Conservation (phyloP, 2,888 invertebrate species). For the Gymnocheta viridis region DNA sequence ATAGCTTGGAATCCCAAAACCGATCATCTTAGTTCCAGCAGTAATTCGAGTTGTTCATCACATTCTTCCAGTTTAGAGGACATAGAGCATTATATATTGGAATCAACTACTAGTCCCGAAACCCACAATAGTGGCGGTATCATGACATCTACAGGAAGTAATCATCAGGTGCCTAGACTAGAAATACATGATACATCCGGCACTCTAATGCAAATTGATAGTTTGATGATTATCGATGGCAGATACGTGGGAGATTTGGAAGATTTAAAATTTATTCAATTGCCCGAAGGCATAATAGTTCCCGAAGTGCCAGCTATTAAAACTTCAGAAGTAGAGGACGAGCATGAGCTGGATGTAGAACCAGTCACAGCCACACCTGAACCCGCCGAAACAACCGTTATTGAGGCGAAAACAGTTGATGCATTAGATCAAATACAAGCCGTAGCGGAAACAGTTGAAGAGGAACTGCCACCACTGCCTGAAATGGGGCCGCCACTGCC, state of each 20-base stretch:
- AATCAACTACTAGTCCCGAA: slow-evolving; percentile 82
- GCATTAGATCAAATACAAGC: background rate
- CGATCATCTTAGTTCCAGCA: slow-evolving; percentile 82
- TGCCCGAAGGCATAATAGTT: slow-evolving; percentile 80
- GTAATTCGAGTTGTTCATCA: slow-evolving; percentile 80
- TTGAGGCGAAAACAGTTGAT: slow-evolving; percentile 72
- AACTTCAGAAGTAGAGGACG: slow-evolving; percentile 73
- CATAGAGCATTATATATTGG: slow-evolving; percentile 82
- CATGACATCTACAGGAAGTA: slow-evolving; percentile 60
- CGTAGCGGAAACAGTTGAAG: slow-evolving; percentile 63
- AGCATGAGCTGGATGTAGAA: slow-evolving; percentile 72
- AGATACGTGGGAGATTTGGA: slow-evolving; percentile 82
- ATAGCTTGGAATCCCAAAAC: slow-evolving; percentile 83
- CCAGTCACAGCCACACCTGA: slow-evolving; percentile 79
- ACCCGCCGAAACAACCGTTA: slow-evolving; percentile 77
- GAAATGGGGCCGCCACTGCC: slow-evolving; percentile 73
- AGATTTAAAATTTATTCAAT: slow-evolving; percentile 80
- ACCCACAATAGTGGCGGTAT: slow-evolving; percentile 77
- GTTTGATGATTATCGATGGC: slow-evolving; percentile 83
- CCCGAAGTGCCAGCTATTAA: slow-evolving; percentile 74
- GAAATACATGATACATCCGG: slow-evolving; percentile 89
- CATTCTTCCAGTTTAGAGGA: slow-evolving; percentile 82
- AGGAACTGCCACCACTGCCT: slow-evolving; percentile 72
- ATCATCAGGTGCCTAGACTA: slow-evolving; percentile 85
- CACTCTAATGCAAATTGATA: slow-evolving; percentile 85